Conservation (phyloP, 2,113 vertebrate species). For the Pluvianellus socialis region DNA sequence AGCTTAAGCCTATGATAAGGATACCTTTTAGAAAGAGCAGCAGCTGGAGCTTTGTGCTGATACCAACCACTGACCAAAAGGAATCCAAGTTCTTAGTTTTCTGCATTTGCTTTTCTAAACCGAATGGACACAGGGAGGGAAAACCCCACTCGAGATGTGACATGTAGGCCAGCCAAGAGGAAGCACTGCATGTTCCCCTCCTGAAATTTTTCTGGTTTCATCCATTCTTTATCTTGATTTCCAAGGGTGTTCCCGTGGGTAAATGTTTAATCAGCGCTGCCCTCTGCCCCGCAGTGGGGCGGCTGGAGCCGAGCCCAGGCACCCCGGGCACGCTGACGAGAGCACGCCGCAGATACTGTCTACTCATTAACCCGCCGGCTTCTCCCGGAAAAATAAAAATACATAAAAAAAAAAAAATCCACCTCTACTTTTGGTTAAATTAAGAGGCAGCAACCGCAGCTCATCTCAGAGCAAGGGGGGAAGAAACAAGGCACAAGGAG, state of each 20-base stretch:
- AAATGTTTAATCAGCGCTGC: conserved; percentile 25
- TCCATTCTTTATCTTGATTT: not conserved
- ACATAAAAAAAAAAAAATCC: not conserved
- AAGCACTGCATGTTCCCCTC: not conserved
- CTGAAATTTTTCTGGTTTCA: not conserved
- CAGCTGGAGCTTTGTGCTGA: not conserved
- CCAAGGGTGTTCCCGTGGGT: not conserved
- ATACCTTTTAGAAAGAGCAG: not conserved
- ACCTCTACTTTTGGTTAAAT: too few species aligned
- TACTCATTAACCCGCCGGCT: not conserved
- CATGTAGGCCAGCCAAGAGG: rapidly evolving
- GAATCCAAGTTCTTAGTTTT: not conserved
- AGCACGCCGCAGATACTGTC: not conserved
- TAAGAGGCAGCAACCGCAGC: not conserved
- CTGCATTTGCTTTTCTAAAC: not conserved
- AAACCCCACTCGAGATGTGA: rapidly evolving
- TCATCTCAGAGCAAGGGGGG: rapidly evolving
- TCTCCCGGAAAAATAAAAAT: not conserved
- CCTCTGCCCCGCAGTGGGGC: not conserved
- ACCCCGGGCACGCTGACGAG: not conserved
- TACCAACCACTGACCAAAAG: not conserved
- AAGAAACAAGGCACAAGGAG: not conserved
- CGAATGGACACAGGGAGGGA: rapidly evolving
- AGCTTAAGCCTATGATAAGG: not conserved
- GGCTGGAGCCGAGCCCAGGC: conserved; percentile 8